Evolutionary conservation across 2,797 vertebrate species (phyloP).

Genomic region (Macropus fuliginosus): DNA sequence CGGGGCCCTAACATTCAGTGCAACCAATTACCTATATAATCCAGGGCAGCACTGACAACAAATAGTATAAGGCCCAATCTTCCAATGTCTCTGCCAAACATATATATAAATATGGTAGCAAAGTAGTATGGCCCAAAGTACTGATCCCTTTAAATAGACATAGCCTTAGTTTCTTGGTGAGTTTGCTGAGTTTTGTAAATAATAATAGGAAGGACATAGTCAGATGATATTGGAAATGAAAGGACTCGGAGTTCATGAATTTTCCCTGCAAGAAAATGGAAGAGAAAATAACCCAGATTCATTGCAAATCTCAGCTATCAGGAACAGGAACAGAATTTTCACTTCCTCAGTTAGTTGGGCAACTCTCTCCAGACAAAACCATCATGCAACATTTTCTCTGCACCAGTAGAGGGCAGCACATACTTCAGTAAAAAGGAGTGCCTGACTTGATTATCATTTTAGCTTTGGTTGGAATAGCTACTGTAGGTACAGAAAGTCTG

Average conservation of each 20-base stretch:
- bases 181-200: conserved; percentile 17
- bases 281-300: conserved; percentile 7
- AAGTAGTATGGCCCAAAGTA: not conserved
- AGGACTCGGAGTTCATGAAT: not conserved
- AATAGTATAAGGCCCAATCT: not conserved
- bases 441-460: not conserved
- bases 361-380: not conserved
- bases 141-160: not conserved
- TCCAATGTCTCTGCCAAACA: rapidly evolving
- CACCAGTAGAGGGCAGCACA: conserved; percentile 85
- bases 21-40: not conserved
- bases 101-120: not conserved
- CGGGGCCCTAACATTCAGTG: not conserved
- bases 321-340: not conserved
- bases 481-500: not conserved
- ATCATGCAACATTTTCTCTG: conserved; percentile 52
- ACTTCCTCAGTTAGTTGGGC: not conserved
- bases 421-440: conserved; percentile 78
- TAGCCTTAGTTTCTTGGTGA: not conserved
- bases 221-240: conserved; percentile 1
- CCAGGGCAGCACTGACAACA: not conserved
- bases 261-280: conserved; percentile 12
- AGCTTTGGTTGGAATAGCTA: not conserved
- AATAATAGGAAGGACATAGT: not conserved
- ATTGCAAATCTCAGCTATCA: not conserved